Evolutionary conservation across 2,113 vertebrate genomes (phyloP), one percentile per base, ranked within the genome.

Genomic region (Mus pahari): DNA sequence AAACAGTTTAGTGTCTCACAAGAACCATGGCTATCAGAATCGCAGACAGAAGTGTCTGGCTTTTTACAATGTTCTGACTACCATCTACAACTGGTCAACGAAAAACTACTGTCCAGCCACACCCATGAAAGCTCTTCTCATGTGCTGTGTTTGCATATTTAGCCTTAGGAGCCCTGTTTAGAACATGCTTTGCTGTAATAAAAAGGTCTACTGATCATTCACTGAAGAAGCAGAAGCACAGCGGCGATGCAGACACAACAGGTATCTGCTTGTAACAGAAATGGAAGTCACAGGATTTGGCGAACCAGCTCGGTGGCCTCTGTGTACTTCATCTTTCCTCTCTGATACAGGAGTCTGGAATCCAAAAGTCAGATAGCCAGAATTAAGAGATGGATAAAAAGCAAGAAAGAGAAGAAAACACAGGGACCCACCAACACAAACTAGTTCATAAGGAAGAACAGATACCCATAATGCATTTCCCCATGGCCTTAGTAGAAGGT

Each of bases 191-290:
- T 58, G 53, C 1, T 22, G 10, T 58, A 55, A 36, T n/a, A 19
- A 81, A 28, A 70, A 77, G 75, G 16, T 62, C 28, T 55, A 16
- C 31, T n/a, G 55, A 45, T 17, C 6, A 70, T 53, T 83, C 58
- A 66, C 48, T 64, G 26, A 58, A 33, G 22, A 75, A 82, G 26
- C 4, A 36, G 50, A 42, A 90, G n/a, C 2, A 20, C 19, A 70
- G n/a, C n/a, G 3, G 50, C 53, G 0, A 6, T 75, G 19, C 1
- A 13, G 36, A 73, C 5, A 17, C 17, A 64, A 0, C 19, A 77
- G 19, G 45, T 20, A 1, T 12, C 48, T 95, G 48, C 28, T 64
- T 68, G 33, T 58, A 91, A 75, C 17, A n/a, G 42, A 79, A 53
- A 36, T 42, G 26, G 10, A 36, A 70, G 22, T 48, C 26, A 14